Base-by-base conservation (phyloP, 2,888 invertebrate species). In the Tineola bisselliella region DNA sequence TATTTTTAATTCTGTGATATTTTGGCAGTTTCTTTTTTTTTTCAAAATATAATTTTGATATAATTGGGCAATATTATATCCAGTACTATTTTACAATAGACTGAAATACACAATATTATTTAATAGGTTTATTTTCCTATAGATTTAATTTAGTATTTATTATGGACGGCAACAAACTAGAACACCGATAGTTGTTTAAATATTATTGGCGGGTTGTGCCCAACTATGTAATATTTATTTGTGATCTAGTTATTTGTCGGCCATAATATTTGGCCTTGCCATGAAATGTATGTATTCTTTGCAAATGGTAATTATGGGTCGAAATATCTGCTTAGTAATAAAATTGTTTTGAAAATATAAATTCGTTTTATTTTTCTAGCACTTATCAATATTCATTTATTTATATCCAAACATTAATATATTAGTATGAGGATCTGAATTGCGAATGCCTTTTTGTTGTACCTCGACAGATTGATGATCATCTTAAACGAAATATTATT, bases 21-120 rank as follows among this genome's bases (percentile, higher is more conserved):
- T 58, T 58, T 33, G 58, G 58, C 58, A 58, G 19, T 61, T 58
- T 43, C 44, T 15, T 17, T 59, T 18, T 60, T 15, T 30, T 13
- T 57, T 62, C 62, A 62, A 62, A 62, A 62, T 62, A 12, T 59
- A 59, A 62, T 62, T 62, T 62, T 62, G 62, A 62, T 44, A 18
- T 56, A 48, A 33, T 33, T 44, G 59, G 56, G 58, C 33, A 33
- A 58, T 58, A 25, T 25, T 25, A 54, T 58, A 15, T 58, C 33
- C 33, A 58, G 33, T 58, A 58, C 58, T 58, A 48, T 48, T 13
- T 13, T 10, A 15, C n/a, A 48, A 48, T 48, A 48, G 48, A 48
- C 13, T 48, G 48, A 17, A 48, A 48, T 15, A 48, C 48, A 17
- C 48, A 13, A n/a, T n/a, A n/a, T 48, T 48, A 48, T 13, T 48